These are phyloP conservation scores for Drosophila funebris DNA, from an alignment of 1,140 invertebrate genomes.

Conservation along the genomic window DNA sequence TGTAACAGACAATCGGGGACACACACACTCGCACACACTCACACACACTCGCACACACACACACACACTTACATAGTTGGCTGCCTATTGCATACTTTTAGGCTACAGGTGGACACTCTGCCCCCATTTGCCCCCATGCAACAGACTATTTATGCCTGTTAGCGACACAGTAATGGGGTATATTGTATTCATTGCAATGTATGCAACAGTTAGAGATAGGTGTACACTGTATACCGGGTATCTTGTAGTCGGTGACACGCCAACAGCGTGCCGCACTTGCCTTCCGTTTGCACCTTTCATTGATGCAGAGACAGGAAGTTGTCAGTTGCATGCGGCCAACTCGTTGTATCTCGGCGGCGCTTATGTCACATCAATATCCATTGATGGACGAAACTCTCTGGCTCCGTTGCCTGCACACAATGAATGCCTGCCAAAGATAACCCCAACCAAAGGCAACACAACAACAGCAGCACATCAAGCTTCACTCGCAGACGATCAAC, in stretches of 20 bases:
- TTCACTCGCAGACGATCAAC: background rate
- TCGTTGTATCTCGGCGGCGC: slow-evolving; percentile 3
- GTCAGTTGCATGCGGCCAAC: slow-evolving; percentile 66
- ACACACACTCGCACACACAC: background rate
- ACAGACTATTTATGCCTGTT: slow-evolving; percentile 11
- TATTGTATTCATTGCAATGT: too few species aligned
- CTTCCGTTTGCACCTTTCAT: background rate
- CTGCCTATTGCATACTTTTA: slow-evolving; percentile 31
- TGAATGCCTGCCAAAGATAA: background rate
- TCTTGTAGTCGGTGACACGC: background rate
- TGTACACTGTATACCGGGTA: background rate
- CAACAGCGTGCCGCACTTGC: background rate
- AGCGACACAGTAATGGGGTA: background rate
- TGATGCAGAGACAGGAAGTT: slow-evolving; percentile 23
- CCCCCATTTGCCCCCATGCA: slow-evolving; percentile 19
- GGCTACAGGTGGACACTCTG: slow-evolving; percentile 57
- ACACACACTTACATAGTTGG: background rate
- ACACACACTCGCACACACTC: background rate
- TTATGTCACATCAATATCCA: slow-evolving; percentile 64
- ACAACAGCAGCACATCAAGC: background rate
- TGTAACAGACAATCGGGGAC: slow-evolving; percentile 27
- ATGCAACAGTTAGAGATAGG: too few species aligned
- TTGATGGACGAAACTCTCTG: slow-evolving; percentile 18
- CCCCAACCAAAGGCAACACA: background rate
- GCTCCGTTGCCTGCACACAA: slow-evolving; percentile 28